Base-by-base conservation (phyloP, 2,888 invertebrate genomes). In the Parnassius orleans region DNA sequence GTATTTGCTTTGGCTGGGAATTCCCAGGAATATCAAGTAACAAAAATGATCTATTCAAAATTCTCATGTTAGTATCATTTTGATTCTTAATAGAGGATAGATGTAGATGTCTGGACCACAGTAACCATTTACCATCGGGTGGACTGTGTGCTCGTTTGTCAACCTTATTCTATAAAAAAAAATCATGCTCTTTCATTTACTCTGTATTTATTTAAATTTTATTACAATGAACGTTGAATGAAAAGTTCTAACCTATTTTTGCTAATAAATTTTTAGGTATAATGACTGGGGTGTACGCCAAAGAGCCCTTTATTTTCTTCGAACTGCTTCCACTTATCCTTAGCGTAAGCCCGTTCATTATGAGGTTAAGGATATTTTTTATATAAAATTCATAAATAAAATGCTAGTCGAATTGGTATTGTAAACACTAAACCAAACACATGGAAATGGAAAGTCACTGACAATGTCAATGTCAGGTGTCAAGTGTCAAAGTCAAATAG, bases 301-400 rank as follows among this genome's bases (percentile, higher is more conserved):
- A 76, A 0, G 74, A 69, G 61, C 77, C 80, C 64, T 80, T 86
- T 0, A 72, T 68, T 70, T 83, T 86, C 44, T 72, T 79, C 19
- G 72, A 75, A 10, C 78, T 80, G 12, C 77, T 77, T 42, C 81
- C 75, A 66, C 72, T 79, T 67, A 86, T 79, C 68, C 87, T 79
- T 56, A 86, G 66, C 2, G 80, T 74, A 73, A 87, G 72, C 10
- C 81, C 77, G 68, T 84, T 84, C 86, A 87, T 88, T 60, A 57
- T 74, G n/a, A 51, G 14, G 15, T 48, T 9, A 2, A 9, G 9
- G 10, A 9, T 12, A 14, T 9, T 10, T 14, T 2, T 7, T 48
- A 48, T 11, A 12, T 48, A 48, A 46, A 46, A n/a, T n/a, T 46
- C 5, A 46, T 46, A 12, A 46, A 46, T 3, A 7, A 46, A 46